Conservation (phyloP, 2,797 vertebrate genomes). For the Etheostoma nigrum region DNA sequence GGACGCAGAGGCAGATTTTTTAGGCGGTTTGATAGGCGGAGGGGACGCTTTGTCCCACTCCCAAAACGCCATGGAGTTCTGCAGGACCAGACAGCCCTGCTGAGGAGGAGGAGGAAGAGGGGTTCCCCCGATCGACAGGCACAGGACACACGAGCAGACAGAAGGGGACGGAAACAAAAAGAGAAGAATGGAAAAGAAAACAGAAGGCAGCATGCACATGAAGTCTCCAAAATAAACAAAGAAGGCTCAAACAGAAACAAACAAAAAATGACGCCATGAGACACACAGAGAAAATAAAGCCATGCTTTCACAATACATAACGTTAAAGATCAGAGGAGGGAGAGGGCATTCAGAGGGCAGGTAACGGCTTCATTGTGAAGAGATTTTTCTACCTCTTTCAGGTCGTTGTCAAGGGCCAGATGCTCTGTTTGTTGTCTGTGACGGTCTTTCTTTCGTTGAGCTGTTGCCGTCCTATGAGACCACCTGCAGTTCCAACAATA, state of each 20-base stretch:
- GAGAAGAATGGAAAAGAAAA: constrained; percentile 52
- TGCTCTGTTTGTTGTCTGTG: constrained; percentile 89
- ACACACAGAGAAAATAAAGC: background rate
- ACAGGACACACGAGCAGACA: constrained; percentile 37
- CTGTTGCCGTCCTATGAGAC: constrained; percentile 86
- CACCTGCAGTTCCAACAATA: constrained; percentile 80
- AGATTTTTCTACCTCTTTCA: constrained; percentile 85
- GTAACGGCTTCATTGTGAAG: background rate
- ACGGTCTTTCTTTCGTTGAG: constrained; percentile 89
- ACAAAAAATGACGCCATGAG: constrained; percentile 17
- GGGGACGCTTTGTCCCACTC: constrained; percentile 92
- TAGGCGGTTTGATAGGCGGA: constrained; percentile 90
- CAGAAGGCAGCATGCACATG: constrained; percentile 72
- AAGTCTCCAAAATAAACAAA: constrained; percentile 59
- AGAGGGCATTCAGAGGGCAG: background rate
- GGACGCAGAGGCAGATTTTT: constrained; percentile 95
- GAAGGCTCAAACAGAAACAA: constrained; percentile 8
- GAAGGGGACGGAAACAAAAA: constrained; percentile 41
- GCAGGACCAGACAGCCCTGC: constrained; percentile 89
- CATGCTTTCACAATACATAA: background rate
- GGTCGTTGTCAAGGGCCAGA: constrained; percentile 88
- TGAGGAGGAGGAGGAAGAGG: constrained; percentile 66
- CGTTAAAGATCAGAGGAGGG: background rate
- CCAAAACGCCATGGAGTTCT: constrained; percentile 95
- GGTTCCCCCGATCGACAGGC: constrained; percentile 40